These are phyloP conservation scores for Cervus canadensis DNA, from an alignment of 2,113 vertebrate genomes.

Conservation along the genomic window DNA sequence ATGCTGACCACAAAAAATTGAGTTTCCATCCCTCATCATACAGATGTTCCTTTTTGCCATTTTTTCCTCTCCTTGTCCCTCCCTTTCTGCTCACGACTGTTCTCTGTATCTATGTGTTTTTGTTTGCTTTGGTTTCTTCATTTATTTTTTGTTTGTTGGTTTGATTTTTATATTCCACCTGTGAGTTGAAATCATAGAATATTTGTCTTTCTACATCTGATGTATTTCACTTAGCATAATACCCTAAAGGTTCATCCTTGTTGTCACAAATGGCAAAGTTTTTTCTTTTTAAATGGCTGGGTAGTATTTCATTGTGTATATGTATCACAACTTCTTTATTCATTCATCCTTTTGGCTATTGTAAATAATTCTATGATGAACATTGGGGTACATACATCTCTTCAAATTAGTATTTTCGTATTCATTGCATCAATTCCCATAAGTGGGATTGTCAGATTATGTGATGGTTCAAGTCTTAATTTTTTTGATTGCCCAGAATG, in stretches of 20 bases:
- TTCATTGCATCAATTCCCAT: neutral
- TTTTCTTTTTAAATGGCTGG: neutral
- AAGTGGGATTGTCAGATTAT: neutral
- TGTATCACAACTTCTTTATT: neutral
- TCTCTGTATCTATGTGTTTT: neutral
- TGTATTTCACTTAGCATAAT: neutral
- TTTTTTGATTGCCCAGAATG: neutral
- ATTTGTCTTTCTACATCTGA: neutral
- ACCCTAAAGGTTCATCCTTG: neutral
- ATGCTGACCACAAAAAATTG: neutral
- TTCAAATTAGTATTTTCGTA: neutral
- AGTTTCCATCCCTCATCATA: neutral
- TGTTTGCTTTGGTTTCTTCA: neutral
- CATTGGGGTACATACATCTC: neutral
- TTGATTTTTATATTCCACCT: neutral
- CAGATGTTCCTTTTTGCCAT: neutral
- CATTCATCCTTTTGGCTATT: neutral
- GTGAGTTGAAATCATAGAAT: neutral
- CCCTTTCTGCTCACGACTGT: neutral
- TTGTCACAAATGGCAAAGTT: neutral
- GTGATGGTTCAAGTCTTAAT: neutral
- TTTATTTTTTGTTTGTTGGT: neutral
- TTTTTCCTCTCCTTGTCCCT: neutral
- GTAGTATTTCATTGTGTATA: neutral
- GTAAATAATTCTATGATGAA: neutral